phyloP scores from a whole-genome alignment of 2,888 invertebrate species.

The Trilocha varians region DNA sequence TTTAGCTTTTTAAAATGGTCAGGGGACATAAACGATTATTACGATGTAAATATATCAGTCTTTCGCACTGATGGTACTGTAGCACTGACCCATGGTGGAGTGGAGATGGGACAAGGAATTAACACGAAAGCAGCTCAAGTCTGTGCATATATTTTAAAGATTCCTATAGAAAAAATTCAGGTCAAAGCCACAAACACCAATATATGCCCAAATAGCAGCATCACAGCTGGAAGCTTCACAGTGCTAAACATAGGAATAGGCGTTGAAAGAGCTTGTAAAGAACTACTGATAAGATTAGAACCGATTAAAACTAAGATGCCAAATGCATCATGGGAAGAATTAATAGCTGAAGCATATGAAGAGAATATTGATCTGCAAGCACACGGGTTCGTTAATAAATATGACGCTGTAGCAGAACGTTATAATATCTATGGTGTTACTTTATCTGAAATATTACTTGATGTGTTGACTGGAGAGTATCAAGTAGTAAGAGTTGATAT shows the following conservation, averaged over 20 bases:
- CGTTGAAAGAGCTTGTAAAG: conserved; percentile 25
- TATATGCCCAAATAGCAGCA: conserved; percentile 13
- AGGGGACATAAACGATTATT: conserved; percentile 30
- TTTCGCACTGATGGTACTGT: conserved; percentile 74
- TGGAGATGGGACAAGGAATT: conserved; percentile 80
- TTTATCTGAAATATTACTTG: conserved; percentile 78
- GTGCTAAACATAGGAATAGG: conserved; percentile 49
- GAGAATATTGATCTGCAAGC: conserved; percentile 25
- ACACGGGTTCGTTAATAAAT: conserved; percentile 19
- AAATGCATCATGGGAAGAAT: conserved; percentile 68
- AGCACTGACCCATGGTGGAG: conserved; percentile 73
- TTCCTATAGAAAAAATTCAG: conserved; percentile 61
- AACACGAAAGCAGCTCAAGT: conserved; percentile 81
- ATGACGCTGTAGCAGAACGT: conserved; percentile 13
- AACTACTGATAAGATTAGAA: conserved; percentile 27
- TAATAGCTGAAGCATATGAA: conserved; percentile 62
- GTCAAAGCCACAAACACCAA: conserved; percentile 17
- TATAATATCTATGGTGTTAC: conserved; percentile 67
- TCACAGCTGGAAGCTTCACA: conserved; percentile 15
- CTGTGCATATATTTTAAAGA: conserved; percentile 76
- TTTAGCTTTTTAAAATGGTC: conserved; percentile 75
- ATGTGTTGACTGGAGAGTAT: conserved; percentile 79
- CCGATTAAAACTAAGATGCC: conserved; percentile 60
- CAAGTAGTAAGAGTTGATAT: conserved; percentile 74
- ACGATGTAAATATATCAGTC: conserved; percentile 71